Conservation (phyloP, 92 coral and sea anemone genomes). For the Chrysogorgia sp. region DNA sequence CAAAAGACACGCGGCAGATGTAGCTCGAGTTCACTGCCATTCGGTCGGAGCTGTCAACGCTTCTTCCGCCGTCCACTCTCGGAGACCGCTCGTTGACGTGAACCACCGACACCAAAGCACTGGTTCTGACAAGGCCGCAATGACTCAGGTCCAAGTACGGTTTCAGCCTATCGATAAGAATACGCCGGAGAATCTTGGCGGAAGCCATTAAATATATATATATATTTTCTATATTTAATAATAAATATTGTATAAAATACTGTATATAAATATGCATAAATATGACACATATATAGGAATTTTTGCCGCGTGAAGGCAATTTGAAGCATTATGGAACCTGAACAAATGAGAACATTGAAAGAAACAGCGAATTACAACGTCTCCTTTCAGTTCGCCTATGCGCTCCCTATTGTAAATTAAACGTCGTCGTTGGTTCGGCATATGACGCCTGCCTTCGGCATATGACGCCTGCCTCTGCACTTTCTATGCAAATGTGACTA, state of each 20-base stretch:
- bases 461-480: too few relatives aligned
- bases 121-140: not conserved
- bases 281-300: too few relatives aligned
- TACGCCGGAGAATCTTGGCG: not conserved
- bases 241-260: not conserved
- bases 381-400: too few relatives aligned
- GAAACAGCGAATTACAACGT: too few relatives aligned
- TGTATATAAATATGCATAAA: constrained; percentile 28
- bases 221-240: not conserved
- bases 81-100: constrained; percentile 41
- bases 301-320: too few relatives aligned
- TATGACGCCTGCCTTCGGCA: too few relatives aligned
- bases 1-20: not conserved
- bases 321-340: too few relatives aligned
- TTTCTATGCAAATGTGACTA: too few relatives aligned
- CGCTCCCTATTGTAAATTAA: too few relatives aligned
- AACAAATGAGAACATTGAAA: too few relatives aligned
- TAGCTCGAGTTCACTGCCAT: not conserved
- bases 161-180: constrained; percentile 24
- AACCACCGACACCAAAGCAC: constrained; percentile 11
- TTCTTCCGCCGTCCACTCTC: constrained; percentile 16
- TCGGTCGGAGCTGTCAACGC: constrained; percentile 9
- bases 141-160: not conserved
- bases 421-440: too few relatives aligned
- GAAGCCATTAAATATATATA: not conserved